These are phyloP conservation scores for Micromesistius poutassou DNA, from an alignment of 2,797 vertebrate genomes.

Conservation along the genomic window DNA sequence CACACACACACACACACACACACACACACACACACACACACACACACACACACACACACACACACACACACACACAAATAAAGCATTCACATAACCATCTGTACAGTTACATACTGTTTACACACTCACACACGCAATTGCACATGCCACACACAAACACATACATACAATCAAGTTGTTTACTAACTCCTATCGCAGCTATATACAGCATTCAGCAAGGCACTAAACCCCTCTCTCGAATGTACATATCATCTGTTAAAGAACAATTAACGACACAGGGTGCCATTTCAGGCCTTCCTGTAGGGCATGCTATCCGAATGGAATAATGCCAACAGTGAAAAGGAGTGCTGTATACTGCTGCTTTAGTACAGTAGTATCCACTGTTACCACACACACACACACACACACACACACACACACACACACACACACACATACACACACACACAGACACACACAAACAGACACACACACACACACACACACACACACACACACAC, in stretches of 20 bases:
- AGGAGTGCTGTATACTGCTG: background rate
- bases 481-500: too few relatives aligned
- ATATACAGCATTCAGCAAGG: background rate
- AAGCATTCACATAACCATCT: background rate
- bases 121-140: conserved; percentile 4
- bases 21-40: too few relatives aligned
- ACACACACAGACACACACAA: too few relatives aligned
- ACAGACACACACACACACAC: too few relatives aligned
- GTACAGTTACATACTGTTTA: background rate
- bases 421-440: conserved; percentile 1
- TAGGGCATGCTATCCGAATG: background rate
- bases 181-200: background rate
- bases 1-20: too few relatives aligned
- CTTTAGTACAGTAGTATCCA: background rate
- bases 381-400: background rate
- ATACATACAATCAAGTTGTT: background rate
- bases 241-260: background rate
- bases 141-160: background rate
- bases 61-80: too few relatives aligned
- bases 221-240: background rate
- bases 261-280: background rate
- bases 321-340: background rate
- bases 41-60: too few relatives aligned
- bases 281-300: background rate
- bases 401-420: conserved; percentile 11